Conservation (phyloP, 2,113 vertebrate genomes). For the Esox niger region DNA sequence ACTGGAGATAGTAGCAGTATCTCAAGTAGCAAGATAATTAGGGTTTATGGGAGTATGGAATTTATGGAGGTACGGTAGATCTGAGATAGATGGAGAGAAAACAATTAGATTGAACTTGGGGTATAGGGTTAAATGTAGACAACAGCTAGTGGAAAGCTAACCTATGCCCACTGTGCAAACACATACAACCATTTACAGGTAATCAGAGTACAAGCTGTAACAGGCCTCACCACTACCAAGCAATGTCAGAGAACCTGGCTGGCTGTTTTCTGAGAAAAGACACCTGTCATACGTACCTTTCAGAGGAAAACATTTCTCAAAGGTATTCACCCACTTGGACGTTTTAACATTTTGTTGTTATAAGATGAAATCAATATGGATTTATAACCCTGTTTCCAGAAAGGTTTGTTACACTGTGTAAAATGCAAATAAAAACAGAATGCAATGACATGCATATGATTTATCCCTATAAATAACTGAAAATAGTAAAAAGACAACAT, state of each 20-base stretch:
- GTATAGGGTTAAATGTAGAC: conserved; percentile 26
- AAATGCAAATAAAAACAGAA: no score
- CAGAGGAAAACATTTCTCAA: no score
- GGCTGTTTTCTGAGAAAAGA: background rate
- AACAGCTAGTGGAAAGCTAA: background rate
- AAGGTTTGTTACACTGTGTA: no score
- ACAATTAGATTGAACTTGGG: conserved; percentile 6
- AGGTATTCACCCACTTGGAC: no score
- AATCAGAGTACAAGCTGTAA: background rate
- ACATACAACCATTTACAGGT: background rate
- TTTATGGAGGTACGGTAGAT: background rate
- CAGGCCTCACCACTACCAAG: background rate
- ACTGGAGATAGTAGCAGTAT: background rate
- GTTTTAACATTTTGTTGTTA: no score
- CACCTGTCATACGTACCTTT: background rate
- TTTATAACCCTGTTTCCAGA: no score
- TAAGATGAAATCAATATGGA: no score
- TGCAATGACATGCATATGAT: no score
- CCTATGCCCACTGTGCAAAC: background rate
- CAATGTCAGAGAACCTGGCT: background rate
- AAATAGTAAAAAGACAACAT: no score
- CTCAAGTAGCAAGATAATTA: no score
- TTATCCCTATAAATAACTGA: no score
- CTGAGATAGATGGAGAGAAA: conserved; percentile 5
- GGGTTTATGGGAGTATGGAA: no score